phyloP scores from a whole-genome alignment of 2,113 vertebrate genomes.

The Marmota flaviventris region DNA sequence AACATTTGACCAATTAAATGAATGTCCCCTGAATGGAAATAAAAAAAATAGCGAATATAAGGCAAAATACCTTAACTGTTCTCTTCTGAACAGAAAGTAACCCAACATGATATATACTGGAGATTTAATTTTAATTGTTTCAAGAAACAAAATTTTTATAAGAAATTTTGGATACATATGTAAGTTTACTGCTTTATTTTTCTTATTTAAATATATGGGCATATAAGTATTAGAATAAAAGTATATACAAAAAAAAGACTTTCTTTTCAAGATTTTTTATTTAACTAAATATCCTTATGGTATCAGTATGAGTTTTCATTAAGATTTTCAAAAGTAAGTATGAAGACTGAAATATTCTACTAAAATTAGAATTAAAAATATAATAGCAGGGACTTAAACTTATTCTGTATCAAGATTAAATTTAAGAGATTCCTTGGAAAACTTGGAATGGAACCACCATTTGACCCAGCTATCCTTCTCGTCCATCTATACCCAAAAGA shows the following conservation, averaged over 20 bases:
- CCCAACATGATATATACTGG: neutral
- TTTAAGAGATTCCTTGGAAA: too few relatives aligned
- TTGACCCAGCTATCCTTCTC: too few relatives aligned
- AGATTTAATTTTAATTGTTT: conserved; percentile 19
- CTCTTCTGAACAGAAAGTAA: conserved; percentile 57
- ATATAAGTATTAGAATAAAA: conserved; percentile 8
- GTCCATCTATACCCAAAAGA: too few relatives aligned
- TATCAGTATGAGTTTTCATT: neutral
- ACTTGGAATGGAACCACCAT: too few relatives aligned
- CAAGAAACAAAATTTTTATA: neutral
- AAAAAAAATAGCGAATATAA: conserved; percentile 38
- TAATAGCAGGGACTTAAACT: too few relatives aligned
- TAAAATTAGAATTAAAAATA: conserved; percentile 61
- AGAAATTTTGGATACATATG: neutral
- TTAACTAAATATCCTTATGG: conserved; percentile 28
- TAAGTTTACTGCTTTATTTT: neutral
- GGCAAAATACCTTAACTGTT: conserved; percentile 63
- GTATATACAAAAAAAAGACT: neutral
- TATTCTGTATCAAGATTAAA: too few relatives aligned
- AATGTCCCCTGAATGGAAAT: conserved; percentile 34
- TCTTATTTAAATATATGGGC: conserved; percentile 23
- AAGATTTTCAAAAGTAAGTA: neutral
- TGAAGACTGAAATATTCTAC: conserved; percentile 73
- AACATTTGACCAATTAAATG: conserved; percentile 70
- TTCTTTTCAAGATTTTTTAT: neutral